Base-by-base conservation (phyloP, 2,113 vertebrate genomes). In the Halichoeres trimaculatus region DNA sequence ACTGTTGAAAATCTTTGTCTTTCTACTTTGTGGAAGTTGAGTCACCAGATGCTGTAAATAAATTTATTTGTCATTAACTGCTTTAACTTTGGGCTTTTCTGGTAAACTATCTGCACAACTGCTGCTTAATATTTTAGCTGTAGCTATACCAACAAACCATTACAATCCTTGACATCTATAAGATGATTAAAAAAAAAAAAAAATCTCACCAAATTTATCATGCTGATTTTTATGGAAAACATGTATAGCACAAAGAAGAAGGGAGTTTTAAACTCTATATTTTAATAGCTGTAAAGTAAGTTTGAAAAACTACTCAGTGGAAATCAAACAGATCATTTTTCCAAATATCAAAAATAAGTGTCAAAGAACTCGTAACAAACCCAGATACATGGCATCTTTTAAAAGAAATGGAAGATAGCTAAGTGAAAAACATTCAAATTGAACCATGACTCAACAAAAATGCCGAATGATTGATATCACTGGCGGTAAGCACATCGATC, bases 401-500 rank as follows among this genome's bases (percentile, higher is more conserved):
- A 17, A 2, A 20, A 10, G 45, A 6, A n/a, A 24, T 5, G 38
- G 26, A 58, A 47, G 4, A 19, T 22, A 22, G 19, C 0, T 36
- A 22, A 30, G 30, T 45, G 16, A 34, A 41, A 53, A 22, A 12
- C 14, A 5, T 19, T 51, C 2, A 56, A 47, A 60, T 52, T 70
- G 20, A 26, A n/a, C 3, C 26, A 47, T 9, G 4, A 38, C 34
- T 35, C 43, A 0, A 11, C 45, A 68, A 54, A 64, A 51, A 47
- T 13, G 9, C 34, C n/a, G n/a, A 2, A 7, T 30, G 22, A 16
- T 52, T 41, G 50, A 64, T 34, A 54, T 35, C 9, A n/a, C 23
- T 20, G 50, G 3, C 41, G 16, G 43, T 34, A 47, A 76, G 45
- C 70, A 63, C 59, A 74, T n/a, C 68, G 72, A 40, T 56, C 17